A percentile compares a stretch with the other conserved stretches of the same genome.
Conservation (phyloP, 2,888 invertebrate species). For the Caenorhabditis virilis region DNA sequence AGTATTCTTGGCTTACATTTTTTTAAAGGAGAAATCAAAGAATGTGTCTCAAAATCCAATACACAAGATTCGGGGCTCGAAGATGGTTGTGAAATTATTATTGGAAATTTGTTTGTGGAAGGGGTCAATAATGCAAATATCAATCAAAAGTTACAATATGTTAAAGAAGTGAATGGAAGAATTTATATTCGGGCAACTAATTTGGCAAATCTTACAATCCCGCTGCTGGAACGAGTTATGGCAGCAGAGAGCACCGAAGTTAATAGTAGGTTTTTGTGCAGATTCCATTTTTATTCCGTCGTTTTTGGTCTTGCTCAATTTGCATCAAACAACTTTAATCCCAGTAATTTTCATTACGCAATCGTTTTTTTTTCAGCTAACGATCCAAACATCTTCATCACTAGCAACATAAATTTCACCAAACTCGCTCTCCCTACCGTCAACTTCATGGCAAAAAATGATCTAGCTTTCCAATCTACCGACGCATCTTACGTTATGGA, state of each 20-base stretch:
- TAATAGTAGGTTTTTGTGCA: too few species aligned
- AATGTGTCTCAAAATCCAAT: conserved; percentile 19
- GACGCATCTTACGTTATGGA: conserved; percentile 24
- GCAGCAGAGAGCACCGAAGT: conserved; percentile 26
- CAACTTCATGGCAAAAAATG: conserved; percentile 33
- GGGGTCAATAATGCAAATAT: conserved; percentile 29
- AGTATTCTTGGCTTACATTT: background rate
- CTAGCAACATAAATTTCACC: conserved; percentile 26
- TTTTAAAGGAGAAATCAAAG: conserved; percentile 18
- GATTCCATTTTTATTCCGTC: too few species aligned
- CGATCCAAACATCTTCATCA: conserved; percentile 18
- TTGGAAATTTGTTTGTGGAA: conserved; percentile 26
- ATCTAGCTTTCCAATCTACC: conserved; percentile 13
- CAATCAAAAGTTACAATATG: conserved; percentile 17
- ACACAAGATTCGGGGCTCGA: conserved; percentile 18
- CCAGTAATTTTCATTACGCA: background rate
- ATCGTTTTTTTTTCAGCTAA: conserved; percentile 12
- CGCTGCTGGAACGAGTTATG: conserved; percentile 29
- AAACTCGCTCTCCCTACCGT: conserved; percentile 24
- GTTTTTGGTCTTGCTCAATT: too few species aligned
- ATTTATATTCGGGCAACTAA: conserved; percentile 27
- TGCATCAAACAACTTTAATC: too few species aligned
- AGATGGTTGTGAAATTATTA: conserved; percentile 29
- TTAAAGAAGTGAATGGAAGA: conserved; percentile 35
- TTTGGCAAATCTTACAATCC: conserved; percentile 18